Evolutionary conservation across 2,113 vertebrate species (phyloP).

Genomic region (Sturnira hondurensis): DNA sequence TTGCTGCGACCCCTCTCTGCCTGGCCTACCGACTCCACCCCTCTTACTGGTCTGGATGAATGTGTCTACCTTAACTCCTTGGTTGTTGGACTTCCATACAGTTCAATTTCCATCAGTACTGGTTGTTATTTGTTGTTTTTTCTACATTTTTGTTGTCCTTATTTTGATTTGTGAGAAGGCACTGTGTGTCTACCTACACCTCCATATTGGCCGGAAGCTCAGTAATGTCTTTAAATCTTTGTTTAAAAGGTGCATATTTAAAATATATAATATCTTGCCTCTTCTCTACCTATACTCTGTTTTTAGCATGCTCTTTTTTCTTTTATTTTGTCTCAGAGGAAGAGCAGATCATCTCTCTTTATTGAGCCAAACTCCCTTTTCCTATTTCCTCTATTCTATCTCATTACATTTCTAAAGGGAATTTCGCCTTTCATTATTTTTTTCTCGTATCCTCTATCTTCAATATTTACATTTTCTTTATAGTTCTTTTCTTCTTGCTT

Average conservation of each 20-base stretch:
- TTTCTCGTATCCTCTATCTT: not conserved
- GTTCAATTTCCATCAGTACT: too few relatives aligned
- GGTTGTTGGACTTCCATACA: too few relatives aligned
- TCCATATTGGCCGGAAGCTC: not conserved
- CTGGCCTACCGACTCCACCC: too few relatives aligned
- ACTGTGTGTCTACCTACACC: too few relatives aligned
- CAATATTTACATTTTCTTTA: not conserved
- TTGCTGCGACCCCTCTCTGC: too few relatives aligned
- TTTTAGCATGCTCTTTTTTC: not conserved
- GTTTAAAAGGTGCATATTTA: not conserved
- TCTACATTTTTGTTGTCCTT: too few relatives aligned
- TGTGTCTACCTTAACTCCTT: too few relatives aligned
- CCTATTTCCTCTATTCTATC: not conserved
- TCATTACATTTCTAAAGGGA: not conserved
- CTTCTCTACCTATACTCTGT: not conserved
- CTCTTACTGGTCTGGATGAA: too few relatives aligned
- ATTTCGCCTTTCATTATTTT: not conserved
- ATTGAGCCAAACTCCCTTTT: rapidly evolving
- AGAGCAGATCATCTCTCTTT: not conserved
- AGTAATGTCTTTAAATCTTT: not conserved
- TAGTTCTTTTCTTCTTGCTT: not conserved
- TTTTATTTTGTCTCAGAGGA: not conserved
- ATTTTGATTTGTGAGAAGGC: too few relatives aligned
- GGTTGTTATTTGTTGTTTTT: too few relatives aligned
- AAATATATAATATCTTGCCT: not conserved